Conservation (phyloP, 2,888 invertebrate species). For the Bhutanitis thaidina region DNA sequence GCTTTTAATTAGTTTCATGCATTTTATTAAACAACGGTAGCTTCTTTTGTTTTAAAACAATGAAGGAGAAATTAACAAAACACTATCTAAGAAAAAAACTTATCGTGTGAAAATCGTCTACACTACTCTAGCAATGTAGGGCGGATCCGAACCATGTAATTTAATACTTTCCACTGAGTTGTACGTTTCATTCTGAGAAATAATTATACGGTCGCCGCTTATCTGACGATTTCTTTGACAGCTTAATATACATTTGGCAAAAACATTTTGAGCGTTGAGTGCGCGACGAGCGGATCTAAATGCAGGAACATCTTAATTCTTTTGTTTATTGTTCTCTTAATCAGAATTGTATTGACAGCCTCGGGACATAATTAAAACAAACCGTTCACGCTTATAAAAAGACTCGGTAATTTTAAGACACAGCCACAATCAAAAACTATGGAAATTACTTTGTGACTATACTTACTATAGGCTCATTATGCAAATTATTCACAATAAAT, state of each 20-base stretch:
- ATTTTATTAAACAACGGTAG: constrained; percentile 1
- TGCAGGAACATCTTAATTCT: constrained; percentile 12
- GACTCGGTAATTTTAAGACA: not conserved
- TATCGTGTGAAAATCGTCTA: constrained; percentile 65
- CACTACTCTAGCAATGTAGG: constrained; percentile 44
- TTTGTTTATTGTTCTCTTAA: constrained; percentile 21
- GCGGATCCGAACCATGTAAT: constrained; percentile 53
- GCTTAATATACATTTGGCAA: constrained; percentile 59
- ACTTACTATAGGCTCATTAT: constrained; percentile 55
- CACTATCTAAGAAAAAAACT: constrained; percentile 38
- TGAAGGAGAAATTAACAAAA: constrained; percentile 50
- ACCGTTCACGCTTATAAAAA: not conserved
- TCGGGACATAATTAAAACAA: constrained; percentile 7
- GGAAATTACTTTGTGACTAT: not conserved
- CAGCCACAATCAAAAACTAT: not conserved
- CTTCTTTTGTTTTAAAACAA: constrained; percentile 48
- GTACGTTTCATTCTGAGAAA: constrained; percentile 54
- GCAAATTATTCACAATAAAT: constrained; percentile 75
- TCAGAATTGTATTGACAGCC: constrained; percentile 13
- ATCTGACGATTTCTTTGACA: constrained; percentile 63
- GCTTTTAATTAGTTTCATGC: constrained; percentile 11
- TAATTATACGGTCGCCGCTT: constrained; percentile 61
- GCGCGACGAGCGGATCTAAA: constrained; percentile 8
- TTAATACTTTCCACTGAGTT: constrained; percentile 64
- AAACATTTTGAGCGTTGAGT: constrained; percentile 21